Percentiles rank a stretch among this genome's conserved stretches.
Conservation (phyloP, 2,888 invertebrate genomes). For the Icerya purchasi region DNA sequence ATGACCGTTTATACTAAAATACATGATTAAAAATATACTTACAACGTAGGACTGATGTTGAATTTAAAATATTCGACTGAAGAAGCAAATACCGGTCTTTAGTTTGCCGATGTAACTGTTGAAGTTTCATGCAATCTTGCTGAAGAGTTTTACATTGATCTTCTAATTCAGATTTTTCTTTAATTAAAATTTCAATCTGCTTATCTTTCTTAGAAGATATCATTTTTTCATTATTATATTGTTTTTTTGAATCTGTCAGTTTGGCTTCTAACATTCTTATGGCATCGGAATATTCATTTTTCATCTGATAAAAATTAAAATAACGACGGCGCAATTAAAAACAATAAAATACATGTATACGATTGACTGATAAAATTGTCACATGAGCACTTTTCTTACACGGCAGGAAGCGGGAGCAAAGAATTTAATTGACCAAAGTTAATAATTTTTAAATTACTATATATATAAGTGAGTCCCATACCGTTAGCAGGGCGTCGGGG, state of each 20-base stretch:
- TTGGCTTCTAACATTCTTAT: neutral
- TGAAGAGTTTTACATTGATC: neutral
- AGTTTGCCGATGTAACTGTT: neutral
- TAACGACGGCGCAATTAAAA: too few species aligned
- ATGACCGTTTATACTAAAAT: too few species aligned
- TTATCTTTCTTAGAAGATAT: neutral
- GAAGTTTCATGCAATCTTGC: neutral
- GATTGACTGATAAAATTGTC: too few species aligned
- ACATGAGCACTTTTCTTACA: too few species aligned
- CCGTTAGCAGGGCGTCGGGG: too few species aligned
- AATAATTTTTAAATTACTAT: too few species aligned
- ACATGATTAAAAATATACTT: too few species aligned
- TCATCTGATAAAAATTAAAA: neutral
- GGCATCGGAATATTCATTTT: conserved; percentile 5
- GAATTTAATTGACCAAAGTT: too few species aligned
- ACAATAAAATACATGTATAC: too few species aligned
- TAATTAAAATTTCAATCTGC: conserved; percentile 2
- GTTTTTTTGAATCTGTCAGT: neutral
- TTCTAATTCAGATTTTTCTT: neutral
- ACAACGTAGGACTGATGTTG: neutral
- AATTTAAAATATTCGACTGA: neutral
- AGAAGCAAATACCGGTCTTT: neutral
- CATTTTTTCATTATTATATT: neutral
- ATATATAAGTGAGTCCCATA: too few species aligned
- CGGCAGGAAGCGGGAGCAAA: too few species aligned